phyloP scores from a whole-genome alignment of 2,113 vertebrate genomes.

The Machaerirhynchus nigripectus region DNA sequence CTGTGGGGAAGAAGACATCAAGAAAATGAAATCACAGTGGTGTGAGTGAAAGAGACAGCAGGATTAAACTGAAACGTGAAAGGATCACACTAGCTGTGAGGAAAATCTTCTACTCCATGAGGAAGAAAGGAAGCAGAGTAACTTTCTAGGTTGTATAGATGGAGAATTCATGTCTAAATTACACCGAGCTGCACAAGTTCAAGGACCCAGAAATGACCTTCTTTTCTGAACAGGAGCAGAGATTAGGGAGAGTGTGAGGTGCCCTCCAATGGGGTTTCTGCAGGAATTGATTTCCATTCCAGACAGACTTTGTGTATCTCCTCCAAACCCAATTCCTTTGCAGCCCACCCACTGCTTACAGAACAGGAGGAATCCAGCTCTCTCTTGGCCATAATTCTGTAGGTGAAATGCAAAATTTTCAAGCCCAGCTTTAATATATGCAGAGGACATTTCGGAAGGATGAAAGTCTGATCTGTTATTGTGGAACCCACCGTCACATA shows the following conservation, averaged over 20 bases:
- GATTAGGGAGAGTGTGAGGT: background rate
- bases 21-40: background rate
- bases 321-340: background rate
- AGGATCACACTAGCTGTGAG: background rate
- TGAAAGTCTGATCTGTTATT: background rate
- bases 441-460: background rate
- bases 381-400: background rate
- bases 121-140: background rate
- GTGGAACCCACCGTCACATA: accelerated
- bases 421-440: background rate
- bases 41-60: background rate
- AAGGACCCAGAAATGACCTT: background rate
- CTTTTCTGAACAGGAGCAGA: background rate
- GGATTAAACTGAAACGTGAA: background rate
- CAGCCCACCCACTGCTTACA: background rate
- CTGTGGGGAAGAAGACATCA: background rate
- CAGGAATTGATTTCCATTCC: background rate
- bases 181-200: background rate
- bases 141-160: background rate
- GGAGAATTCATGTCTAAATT: background rate
- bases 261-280: background rate
- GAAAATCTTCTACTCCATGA: background rate
- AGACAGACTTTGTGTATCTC: background rate
- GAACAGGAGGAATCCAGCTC: background rate
- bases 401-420: background rate